Evolutionary conservation across 1,140 invertebrate species (phyloP), one percentile per base, ranked within the genome.

Genomic region (Heliconius himera): DNA sequence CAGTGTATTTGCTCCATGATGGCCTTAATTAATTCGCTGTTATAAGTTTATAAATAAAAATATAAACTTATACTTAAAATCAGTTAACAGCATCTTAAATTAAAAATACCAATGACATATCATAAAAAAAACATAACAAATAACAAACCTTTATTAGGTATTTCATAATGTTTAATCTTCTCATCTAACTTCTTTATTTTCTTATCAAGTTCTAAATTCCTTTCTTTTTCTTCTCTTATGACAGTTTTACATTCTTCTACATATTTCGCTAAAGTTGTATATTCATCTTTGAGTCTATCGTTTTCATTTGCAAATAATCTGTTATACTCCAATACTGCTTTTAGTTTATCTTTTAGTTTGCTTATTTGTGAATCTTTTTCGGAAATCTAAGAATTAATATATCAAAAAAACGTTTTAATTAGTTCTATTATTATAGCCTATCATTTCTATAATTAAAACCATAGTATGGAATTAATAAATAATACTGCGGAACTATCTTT

Each of bases 131-230:
- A 73, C 3, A 74, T n/a, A 4, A 33, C 76, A 77, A 33, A 73
- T 71, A 3, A 18, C 71, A 95, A 83, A 90, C 90, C 92, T 87
- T 94, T 92, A 82, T 95, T 91, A 18, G 95, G 94, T n/a, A 91
- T 77, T 22, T 91, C 94, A 81, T 90, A 87, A 79, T 91, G 92
- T 54, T 93, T 94, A 6, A 95, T 78, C 73, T 83, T 91, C 46
- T 90, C 88, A 54, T 93, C 90, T 41, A 95, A 84, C 80, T 94
- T 92, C 74, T 92, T 91, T 66, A 89, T 90, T 74, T 83, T 91
- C 71, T 83, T 84, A 56, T 91, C 90, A 33, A 90, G 74, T 20
- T 87, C 87, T 49, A 54, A 81, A 77, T 85, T 90, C 36, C 74
- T 90, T 22, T 92, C 90, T 71, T 84, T 89, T 70, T 92, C 90